A percentile compares a stretch with the other conserved stretches of the same genome.
phyloP scores from a whole-genome alignment of 2,888 invertebrate genomes.

The Cactoblastis cactorum region DNA sequence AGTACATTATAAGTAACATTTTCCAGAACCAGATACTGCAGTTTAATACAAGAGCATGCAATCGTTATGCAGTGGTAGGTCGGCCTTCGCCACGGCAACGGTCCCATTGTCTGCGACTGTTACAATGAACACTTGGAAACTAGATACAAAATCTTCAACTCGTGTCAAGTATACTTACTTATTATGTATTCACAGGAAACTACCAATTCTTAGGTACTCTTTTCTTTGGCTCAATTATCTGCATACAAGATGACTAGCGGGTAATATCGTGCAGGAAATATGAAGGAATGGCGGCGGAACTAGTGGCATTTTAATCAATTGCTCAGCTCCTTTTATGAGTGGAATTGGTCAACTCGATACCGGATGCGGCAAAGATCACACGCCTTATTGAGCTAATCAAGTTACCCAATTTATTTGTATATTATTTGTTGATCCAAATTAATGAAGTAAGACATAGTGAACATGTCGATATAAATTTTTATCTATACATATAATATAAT shows the following conservation, averaged over 20 bases:
- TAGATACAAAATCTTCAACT: conserved; percentile 64
- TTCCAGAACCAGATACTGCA: conserved; percentile 28
- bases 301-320: conserved; percentile 30
- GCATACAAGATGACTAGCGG: too few species aligned
- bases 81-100: conserved; percentile 73
- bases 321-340: conserved; percentile 37
- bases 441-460: too few species aligned
- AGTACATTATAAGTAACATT: too few species aligned
- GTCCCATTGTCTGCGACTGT: conserved; percentile 56
- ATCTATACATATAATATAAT: too few species aligned
- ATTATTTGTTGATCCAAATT: background rate
- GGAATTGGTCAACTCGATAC: conserved; percentile 32
- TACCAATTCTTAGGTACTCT: conserved; percentile 34
- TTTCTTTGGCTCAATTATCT: too few species aligned
- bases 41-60: conserved; percentile 44
- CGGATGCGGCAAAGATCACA: conserved; percentile 33
- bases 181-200: conserved; percentile 47
- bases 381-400: conserved; percentile 34
- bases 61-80: conserved; percentile 63
- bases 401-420: background rate
- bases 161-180: conserved; percentile 36
- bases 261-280: background rate
- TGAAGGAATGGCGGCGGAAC: conserved; percentile 3
- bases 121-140: conserved; percentile 73
- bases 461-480: too few species aligned